Evolutionary conservation across 2,888 invertebrate genomes (phyloP), one percentile per base, ranked within the genome.

Genomic region (Podotricha telesiphe): DNA sequence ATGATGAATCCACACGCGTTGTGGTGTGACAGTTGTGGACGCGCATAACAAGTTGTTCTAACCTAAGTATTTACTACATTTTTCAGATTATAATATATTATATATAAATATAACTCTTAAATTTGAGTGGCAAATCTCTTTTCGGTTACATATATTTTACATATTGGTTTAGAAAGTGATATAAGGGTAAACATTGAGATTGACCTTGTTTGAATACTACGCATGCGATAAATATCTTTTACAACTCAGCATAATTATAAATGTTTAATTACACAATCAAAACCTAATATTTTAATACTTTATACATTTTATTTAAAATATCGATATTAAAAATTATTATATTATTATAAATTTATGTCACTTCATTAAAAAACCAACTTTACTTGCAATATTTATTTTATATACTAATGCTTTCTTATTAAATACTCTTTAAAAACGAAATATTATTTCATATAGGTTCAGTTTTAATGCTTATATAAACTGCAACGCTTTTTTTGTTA

Each of bases 171-270:
- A 40, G 11, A 64, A 59, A 45, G 20, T 64, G 15, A 37, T 19
- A 64, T 50, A 56, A 51, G 37, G 37, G 42, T 70, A 68, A 70
- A 70, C 65, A 71, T 55, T 67, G 34, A 22, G 48, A 56, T 42
- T 70, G 70, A 68, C 68, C 70, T 70, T 68, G 65, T 48, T 68
- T 42, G 37, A 53, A 22, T 64, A 47, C 47, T 58, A 71, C 71
- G 71, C 71, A 69, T 71, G 69, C 71, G 71, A 69, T 67, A 40
- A 47, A 22, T 47, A 63, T 61, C 19, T 62, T 42, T 61, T 34
- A 62, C 34, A 62, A 55, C 47, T 48, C 22, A 42, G n/a, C 22
- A 59, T 42, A 45, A 42, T 45, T 45, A 45, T 2, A 34, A 55
- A 37, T 34, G 17, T 55, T 37, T 55, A 34, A 55, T 55, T n/a